Base-by-base conservation (phyloP, 35 echinoderm and acorn worm species). In the Apostichopus japonicus region DNA sequence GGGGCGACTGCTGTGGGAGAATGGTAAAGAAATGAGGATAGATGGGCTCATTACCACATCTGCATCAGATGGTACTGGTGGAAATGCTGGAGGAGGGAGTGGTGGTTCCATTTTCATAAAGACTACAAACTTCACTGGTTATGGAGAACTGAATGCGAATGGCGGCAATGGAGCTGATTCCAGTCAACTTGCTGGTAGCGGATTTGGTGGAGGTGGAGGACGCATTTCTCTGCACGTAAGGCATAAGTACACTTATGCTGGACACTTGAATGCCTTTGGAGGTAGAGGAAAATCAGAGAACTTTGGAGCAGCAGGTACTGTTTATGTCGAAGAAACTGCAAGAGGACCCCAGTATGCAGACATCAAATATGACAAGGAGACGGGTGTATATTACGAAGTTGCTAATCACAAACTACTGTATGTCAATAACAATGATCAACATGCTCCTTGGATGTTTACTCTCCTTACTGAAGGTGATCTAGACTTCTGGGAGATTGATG, bases 61-160 rank as follows among this genome's bases (percentile, higher is more conserved):
- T 88, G 96, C 94, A 67, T 54, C 55, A 11, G 70, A 80, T 92
- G 96, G 96, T 9, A 86, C 8, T 27, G 94, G 94, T 23, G 90
- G 54, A 59, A 93, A 89, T 84, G 90, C 96, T 58, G 96, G 96
- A 14, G 96, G 96, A 76, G 96, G 96, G 14, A 98, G 96, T 91
- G 96, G 96, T 67, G 96, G 96, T 61, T 91, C 94, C 78, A 93
- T 98, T 3, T 70, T 95, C 24, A 92, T 98, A 67, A 94, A 95
- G 70, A 93, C 92, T 53, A 95, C 94, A 52, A 93, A 98, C 77
- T 95, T 98, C 92, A 90, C 86, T 17, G 96, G 96, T 19, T 83
- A 98, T 98, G 96, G 96, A 55, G 96, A 95, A 78, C 95, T 98
- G 53, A 98, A 93, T 83, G 90, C 86, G 13, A 95, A 98, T 89